These are phyloP conservation scores for Trachurus trachurus DNA, from an alignment of 2,797 vertebrate species.

Conservation along the genomic window DNA sequence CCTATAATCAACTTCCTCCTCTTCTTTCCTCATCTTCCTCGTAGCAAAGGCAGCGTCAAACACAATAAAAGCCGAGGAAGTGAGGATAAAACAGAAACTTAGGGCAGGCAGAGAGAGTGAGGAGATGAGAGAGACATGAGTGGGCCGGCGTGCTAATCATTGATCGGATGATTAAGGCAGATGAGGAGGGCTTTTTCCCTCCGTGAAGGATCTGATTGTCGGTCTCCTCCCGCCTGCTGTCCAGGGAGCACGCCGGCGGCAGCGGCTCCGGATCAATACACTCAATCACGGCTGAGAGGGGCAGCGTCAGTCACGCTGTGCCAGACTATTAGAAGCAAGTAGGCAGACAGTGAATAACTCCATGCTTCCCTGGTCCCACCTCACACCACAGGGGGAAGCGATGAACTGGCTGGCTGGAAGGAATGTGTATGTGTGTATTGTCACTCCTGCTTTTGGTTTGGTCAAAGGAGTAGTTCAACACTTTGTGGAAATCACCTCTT, in stretches of 20 bases:
- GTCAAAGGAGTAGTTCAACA: constrained; percentile 24
- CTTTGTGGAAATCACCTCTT: neutral
- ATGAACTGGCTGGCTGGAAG: constrained; percentile 84
- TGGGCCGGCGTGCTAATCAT: constrained; percentile 91
- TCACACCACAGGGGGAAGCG: constrained; percentile 86
- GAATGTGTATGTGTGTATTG: constrained; percentile 13
- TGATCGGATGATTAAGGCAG: constrained; percentile 96
- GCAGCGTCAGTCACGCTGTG: constrained; percentile 87
- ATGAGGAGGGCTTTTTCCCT: constrained; percentile 94
- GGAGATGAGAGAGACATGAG: constrained; percentile 73
- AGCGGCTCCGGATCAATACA: constrained; percentile 89
- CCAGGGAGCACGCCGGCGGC: constrained; percentile 83
- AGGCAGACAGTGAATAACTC: constrained; percentile 94
- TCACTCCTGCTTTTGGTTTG: constrained; percentile 28
- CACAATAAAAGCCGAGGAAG: constrained; percentile 44
- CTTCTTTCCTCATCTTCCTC: constrained; percentile 45
- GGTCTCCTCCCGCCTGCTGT: constrained; percentile 82
- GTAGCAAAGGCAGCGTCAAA: neutral
- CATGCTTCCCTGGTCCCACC: constrained; percentile 84
- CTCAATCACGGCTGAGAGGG: constrained; percentile 89
- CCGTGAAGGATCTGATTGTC: constrained; percentile 93
- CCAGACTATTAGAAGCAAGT: constrained; percentile 95
- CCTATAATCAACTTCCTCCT: constrained; percentile 59
- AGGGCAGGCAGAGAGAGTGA: constrained; percentile 78
- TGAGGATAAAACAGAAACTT: constrained; percentile 30